Base-by-base conservation (phyloP, 2,797 vertebrate genomes). In the Cheirogaleus major region DNA sequence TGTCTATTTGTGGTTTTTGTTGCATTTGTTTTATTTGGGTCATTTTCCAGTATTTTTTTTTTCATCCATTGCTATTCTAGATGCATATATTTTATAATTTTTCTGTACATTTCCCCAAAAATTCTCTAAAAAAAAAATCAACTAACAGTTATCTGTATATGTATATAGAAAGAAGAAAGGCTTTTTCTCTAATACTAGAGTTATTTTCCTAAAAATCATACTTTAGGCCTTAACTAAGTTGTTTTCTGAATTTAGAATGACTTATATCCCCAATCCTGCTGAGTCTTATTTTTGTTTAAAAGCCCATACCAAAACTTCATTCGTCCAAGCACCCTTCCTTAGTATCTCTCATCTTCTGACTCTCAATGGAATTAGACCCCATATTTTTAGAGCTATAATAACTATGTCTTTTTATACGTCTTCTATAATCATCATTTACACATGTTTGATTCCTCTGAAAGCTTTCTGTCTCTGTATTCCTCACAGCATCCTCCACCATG, bases 241-340 rank as follows among this genome's bases (percentile, higher is more conserved):
- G 18, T 65, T 81, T 78, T 48, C 63, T 96, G n/a, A 91, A 95
- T 63, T 89, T 79, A 94, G 93, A 69, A 45, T 35, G 30, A 4
- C 4, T 95, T 80, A 86, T 17, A 4, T 55, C 10, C 18, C 17
- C 61, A 91, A 48, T 63, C 1, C 35, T 50, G 2, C 3, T 61
- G 45, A 75, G 38, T 45, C 23, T 84, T 30, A 41, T n/a, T 35
- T 86, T 75, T n/a, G 9, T 92, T 95, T 84, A 30, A 85, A 88
- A 30, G 3, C 2, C 32, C 57, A 11, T 79, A 7, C 87, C 87
- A 87, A 91, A 86, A 22, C 12, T 65, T 93, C 15, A 30, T 69
- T 91, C 65, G n/a, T 87, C n/a, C 23, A 55, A 55, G 27, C 17
- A 96, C 4, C 22, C 11, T 14, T 65, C 25, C 17, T 73, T 41